phyloP scores from a whole-genome alignment of 2,797 vertebrate species.

The Nyctalus aviator region DNA sequence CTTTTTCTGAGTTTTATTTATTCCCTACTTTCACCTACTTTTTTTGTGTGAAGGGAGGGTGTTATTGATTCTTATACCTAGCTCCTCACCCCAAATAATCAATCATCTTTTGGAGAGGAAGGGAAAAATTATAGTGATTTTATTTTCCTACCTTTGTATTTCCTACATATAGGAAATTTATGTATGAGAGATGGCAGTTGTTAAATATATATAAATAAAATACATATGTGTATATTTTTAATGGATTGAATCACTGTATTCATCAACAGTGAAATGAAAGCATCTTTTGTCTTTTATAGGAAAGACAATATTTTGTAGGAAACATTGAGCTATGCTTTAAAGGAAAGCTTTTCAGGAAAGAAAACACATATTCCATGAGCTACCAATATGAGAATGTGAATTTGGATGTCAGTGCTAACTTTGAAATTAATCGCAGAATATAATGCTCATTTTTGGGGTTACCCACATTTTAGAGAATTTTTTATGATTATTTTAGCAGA shows the following conservation, averaged over 20 bases:
- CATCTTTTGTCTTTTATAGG: conserved; percentile 6
- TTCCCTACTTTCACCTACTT: background rate
- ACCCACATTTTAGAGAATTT: background rate
- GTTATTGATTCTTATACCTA: background rate
- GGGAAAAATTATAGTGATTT: background rate
- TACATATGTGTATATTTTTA: background rate
- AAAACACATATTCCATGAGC: background rate
- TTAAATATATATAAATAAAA: background rate
- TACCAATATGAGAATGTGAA: background rate
- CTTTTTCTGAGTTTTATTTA: conserved; percentile 37
- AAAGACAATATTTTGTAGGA: too few relatives aligned
- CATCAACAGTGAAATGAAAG: background rate
- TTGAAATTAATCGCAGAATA: background rate
- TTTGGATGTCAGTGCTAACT: background rate
- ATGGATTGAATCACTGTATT: background rate
- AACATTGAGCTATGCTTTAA: background rate
- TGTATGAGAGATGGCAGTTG: background rate
- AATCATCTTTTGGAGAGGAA: background rate
- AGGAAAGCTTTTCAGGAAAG: conserved; percentile 27
- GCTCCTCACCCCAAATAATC: background rate
- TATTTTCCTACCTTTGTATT: conserved; percentile 34
- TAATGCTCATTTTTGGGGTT: background rate
- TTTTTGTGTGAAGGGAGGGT: background rate
- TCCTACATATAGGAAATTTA: background rate
- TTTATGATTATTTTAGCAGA: background rate